A percentile compares a stretch with the other conserved stretches of the same genome.
These are phyloP conservation scores for Leptinotarsa texana DNA, from an alignment of 1,140 invertebrate species.

Conservation along the genomic window DNA sequence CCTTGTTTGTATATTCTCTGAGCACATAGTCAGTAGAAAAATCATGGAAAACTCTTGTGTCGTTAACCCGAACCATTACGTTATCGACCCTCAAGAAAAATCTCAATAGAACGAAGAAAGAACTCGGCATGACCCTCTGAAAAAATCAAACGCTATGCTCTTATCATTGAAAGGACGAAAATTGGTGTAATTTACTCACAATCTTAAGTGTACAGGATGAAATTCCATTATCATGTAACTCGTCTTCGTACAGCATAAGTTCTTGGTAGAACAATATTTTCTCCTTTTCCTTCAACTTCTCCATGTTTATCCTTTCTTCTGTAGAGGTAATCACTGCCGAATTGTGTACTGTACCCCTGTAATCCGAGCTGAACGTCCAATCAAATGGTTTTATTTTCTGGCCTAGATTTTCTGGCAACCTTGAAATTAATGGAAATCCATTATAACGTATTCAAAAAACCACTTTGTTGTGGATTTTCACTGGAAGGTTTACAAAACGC, in stretches of 20 bases:
- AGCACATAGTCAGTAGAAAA: slow-evolving; percentile 74
- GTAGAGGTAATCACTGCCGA: slow-evolving; percentile 66
- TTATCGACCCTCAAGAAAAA: slow-evolving; percentile 94
- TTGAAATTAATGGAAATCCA: slow-evolving; percentile 43
- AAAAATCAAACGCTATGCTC: slow-evolving; percentile 53
- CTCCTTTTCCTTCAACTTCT: slow-evolving; percentile 87
- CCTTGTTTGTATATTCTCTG: slow-evolving; percentile 75
- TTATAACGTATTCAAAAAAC: too few relatives aligned
- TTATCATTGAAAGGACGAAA: not conserved
- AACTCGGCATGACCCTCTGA: slow-evolving; percentile 92
- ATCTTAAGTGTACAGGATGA: slow-evolving; percentile 91
- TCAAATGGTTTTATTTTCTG: slow-evolving; percentile 89
- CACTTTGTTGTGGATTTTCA: too few relatives aligned
- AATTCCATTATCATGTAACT: slow-evolving; percentile 96
- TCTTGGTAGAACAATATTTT: slow-evolving; percentile 95
- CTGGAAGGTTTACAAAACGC: too few relatives aligned
- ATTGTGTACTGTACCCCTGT: slow-evolving; percentile 80
- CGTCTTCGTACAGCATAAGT: slow-evolving; percentile 95
- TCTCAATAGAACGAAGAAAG: slow-evolving; percentile 88
- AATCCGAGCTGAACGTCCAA: slow-evolving; percentile 97
- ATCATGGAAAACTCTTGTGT: slow-evolving; percentile 91
- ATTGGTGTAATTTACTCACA: slow-evolving; percentile 63
- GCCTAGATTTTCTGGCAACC: slow-evolving; percentile 67
- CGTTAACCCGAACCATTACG: slow-evolving; percentile 86
- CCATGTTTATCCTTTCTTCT: slow-evolving; percentile 82